Percentiles rank a stretch among this genome's conserved stretches.
phyloP scores from a whole-genome alignment of 2,113 vertebrate species.

The Mobula birostris region DNA sequence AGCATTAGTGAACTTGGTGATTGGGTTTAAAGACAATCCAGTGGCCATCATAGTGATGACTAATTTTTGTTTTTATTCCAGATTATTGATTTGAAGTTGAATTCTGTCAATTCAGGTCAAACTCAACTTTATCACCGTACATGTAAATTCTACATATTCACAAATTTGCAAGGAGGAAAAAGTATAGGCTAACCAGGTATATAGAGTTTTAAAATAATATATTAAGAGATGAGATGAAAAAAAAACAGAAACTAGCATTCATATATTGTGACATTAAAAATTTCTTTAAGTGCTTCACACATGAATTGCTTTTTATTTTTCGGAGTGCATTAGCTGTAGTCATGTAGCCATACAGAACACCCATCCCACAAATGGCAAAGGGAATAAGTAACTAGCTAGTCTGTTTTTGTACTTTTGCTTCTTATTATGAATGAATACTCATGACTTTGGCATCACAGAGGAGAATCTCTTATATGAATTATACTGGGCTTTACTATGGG shows the following conservation, averaged over 20 bases:
- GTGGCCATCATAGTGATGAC: too few species aligned
- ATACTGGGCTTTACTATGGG: background rate
- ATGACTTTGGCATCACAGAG: background rate
- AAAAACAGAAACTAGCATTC: background rate
- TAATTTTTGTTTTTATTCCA: too few species aligned
- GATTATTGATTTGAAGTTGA: too few species aligned
- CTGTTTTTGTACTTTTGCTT: background rate
- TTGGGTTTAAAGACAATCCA: too few species aligned
- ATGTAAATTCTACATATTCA: background rate
- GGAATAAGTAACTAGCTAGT: background rate
- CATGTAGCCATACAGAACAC: background rate
- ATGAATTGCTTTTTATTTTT: background rate
- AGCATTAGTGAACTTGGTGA: too few species aligned
- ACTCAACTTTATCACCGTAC: too few species aligned
- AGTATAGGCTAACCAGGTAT: background rate
- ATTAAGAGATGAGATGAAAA: background rate
- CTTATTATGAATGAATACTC: background rate
- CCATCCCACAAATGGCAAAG: background rate
- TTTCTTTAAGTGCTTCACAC: background rate
- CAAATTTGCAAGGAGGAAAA: background rate
- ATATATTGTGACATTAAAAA: background rate
- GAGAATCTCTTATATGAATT: background rate
- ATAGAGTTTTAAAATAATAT: background rate
- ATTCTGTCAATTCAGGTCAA: too few species aligned
- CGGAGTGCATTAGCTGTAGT: background rate